A percentile compares a stretch with the other conserved stretches of the same genome.
Evolutionary conservation across 1,140 invertebrate species (phyloP).

Genomic region (Kradibia gibbosae): DNA sequence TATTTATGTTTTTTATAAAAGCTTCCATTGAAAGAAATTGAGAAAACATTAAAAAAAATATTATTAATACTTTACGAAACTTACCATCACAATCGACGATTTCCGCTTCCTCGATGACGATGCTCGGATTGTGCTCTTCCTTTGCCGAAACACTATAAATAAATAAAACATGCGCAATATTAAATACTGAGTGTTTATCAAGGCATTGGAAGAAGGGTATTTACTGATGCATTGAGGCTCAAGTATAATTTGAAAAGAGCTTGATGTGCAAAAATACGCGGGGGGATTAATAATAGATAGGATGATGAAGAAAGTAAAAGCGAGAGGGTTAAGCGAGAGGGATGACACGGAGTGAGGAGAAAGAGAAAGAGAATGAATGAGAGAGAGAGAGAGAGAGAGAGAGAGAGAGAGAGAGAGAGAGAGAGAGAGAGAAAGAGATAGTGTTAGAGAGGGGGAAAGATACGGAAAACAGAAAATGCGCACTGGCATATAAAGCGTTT

Average conservation of each 20-base stretch:
- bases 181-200: not conserved
- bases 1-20: not conserved
- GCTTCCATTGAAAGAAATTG: not conserved
- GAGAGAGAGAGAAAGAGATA: not conserved
- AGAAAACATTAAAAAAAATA: constrained; percentile 25
- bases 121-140: constrained; percentile 63
- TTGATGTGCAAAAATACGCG: too few species aligned
- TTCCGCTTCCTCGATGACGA: constrained; percentile 71
- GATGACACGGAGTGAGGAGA: too few species aligned
- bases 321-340: too few species aligned
- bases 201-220: not conserved
- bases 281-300: not conserved
- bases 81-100: constrained; percentile 72
- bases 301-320: not conserved
- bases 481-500: constrained; percentile 58
- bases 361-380: not conserved
- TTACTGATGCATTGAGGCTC: not conserved
- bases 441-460: not conserved
- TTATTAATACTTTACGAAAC: constrained; percentile 4
- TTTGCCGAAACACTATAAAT: constrained; percentile 57
- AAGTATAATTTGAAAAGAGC: constrained; percentile 8
- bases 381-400: too few species aligned
- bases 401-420: not conserved
- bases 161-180: not conserved
- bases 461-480: constrained; percentile 54